Base-by-base conservation (phyloP, 2,888 invertebrate species). In the Opisthograptis luteolata region DNA sequence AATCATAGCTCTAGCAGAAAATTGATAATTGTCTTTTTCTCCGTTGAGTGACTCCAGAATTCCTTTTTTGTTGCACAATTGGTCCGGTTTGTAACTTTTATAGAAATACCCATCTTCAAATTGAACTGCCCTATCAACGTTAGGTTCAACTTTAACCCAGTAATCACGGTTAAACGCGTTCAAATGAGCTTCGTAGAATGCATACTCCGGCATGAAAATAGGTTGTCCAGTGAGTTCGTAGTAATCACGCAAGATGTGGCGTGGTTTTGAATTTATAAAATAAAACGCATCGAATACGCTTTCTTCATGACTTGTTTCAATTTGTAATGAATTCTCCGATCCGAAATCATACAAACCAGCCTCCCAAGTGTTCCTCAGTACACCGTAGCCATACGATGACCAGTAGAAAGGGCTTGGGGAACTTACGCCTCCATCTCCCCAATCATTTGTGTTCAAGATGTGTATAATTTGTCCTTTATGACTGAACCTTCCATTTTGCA, bases 341-440 rank as follows among this genome's bases (percentile, higher is more conserved):
- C 87, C 85, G 52, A 89, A 90, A 59, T 89, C 81, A 40, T 90
- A 90, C 34, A 57, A 28, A 1, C 89, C 89, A 9, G 74, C 72
- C 56, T 84, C 76, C 88, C 88, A 90, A 12, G 88, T 88, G 47
- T 90, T 87, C 62, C 88, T 78, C 8, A 90, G 56, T 9, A 88
- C 61, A 2, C 84, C 89, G 42, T 88, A 90, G 4, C 89, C 89
- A 30, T 73, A 64, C 5, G 86, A 70, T 0, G 89, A 88, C 89
- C 89, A 90, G 54, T 80, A 89, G 55, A 89, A 90, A 0, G 89
- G 89, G 47, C 76, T 81, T 1, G 89, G 88, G 1, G 89, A 90
- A 1, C 88, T 70, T 0, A 89, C 87, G 1, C 84, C 87, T 5
- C 84, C 85, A 49, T 86, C 83, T 2, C 63, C 61, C 88, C 89